A percentile compares a stretch with the other conserved stretches of the same genome.
phyloP scores from a whole-genome alignment of 2,113 vertebrate species.

The Oreamnos americanus region DNA sequence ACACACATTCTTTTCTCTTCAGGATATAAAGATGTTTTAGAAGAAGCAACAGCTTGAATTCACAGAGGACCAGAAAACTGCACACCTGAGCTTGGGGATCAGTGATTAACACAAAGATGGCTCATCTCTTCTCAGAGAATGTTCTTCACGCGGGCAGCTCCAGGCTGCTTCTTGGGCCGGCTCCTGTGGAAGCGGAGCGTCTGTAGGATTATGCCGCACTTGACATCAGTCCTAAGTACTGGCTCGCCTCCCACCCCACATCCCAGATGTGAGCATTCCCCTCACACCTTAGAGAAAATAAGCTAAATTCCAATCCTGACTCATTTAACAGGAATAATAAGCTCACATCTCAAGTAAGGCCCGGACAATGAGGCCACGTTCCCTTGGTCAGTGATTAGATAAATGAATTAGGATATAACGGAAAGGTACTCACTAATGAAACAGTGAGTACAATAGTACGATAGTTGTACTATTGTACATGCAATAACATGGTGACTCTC shows the following conservation, averaged over 20 bases:
- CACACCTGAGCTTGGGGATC: not conserved
- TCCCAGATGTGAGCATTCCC: not conserved
- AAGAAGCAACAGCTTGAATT: not conserved
- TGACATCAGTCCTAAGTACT: not conserved
- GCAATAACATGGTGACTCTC: not conserved
- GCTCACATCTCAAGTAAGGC: not conserved
- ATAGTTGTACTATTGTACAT: not conserved
- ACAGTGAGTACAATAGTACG: not conserved
- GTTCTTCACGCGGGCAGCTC: not conserved
- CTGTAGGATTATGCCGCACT: not conserved
- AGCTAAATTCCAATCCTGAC: not conserved
- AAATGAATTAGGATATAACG: rapidly evolving
- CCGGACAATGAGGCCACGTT: not conserved
- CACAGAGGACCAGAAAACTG: not conserved
- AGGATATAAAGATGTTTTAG: not conserved
- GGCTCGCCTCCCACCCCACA: too few relatives aligned
- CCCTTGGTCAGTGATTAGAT: not conserved
- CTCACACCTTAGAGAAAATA: not conserved
- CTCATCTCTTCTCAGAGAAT: not conserved
- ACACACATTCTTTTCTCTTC: not conserved
- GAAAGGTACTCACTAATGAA: rapidly evolving
- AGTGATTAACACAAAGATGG: not conserved
- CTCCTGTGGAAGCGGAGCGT: not conserved
- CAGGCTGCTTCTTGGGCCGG: not conserved
- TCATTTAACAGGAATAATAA: not conserved